Base-by-base conservation (phyloP, 2,888 invertebrate genomes). In the Drosophila macrospina region DNA sequence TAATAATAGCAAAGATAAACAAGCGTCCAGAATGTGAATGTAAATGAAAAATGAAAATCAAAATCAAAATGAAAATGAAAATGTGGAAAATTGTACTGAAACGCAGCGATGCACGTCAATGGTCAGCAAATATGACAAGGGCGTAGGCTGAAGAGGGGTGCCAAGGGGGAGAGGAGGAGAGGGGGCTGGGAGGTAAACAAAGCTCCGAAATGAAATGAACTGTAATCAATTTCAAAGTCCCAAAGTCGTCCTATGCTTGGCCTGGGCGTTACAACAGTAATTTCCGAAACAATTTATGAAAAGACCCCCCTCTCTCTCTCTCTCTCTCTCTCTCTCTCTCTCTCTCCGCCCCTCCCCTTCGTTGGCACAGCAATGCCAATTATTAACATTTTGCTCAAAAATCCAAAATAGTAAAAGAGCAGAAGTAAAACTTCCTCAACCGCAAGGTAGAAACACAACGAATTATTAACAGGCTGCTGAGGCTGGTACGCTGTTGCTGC, bases 221-320 rank as follows among this genome's bases (percentile, higher is more conserved):
- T 78, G 87, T 86, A 86, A 86, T 84, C 84, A 84, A 84, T 84
- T 80, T 63, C 62, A 69, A 66, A 69, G 74, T 51, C 70, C 37
- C 36, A 51, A 51, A 55, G 66, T 52, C 68, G 61, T 42, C 37
- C 72, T 68, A 57, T 61, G 68, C 72, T 60, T 52, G 47, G 41
- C 24, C 50, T 42, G 63, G 63, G 36, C 59, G 56, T 36, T 65
- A 65, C 59, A 66, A 55, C 78, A 69, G 69, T 81, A 85, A 85
- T 81, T 76, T 81, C 82, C 82, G 71, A 45, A 80, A 80, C 80
- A 85, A 82, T 82, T 82, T 80, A 82, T 75, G 75, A 60, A 69
- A 62, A 42, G 24, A 24, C 30, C 45, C 3, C 28, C 32, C 7
- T 26, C 36, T 36, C 8, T 4, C 28, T 36, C 8, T n/a, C 13